These are phyloP conservation scores for Apodemus agrarius DNA, from an alignment of 2,797 vertebrate species.

Conservation along the genomic window DNA sequence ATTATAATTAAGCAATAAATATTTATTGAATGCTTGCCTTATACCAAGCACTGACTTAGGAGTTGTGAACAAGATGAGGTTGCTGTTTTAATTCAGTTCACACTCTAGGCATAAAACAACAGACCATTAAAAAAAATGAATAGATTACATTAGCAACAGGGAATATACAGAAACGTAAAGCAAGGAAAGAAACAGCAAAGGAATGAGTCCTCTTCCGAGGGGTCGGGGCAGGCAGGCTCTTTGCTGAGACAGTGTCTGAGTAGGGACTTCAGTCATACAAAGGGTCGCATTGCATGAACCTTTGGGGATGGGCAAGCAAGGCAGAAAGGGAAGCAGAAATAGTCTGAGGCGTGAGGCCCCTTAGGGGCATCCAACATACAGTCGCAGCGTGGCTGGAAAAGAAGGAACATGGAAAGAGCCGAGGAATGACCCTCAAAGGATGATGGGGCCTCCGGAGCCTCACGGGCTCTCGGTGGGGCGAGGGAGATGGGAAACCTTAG, in stretches of 20 bases:
- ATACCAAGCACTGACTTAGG: slow-evolving; percentile 5
- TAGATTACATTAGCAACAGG: neutral
- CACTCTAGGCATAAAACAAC: neutral
- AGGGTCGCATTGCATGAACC: neutral
- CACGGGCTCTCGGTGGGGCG: accelerated
- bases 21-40: slow-evolving; percentile 41
- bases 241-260: neutral
- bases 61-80: slow-evolving; percentile 33
- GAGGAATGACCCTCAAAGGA: neutral
- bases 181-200: neutral
- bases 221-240: neutral
- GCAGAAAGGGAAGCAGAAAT: neutral
- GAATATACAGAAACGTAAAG: neutral
- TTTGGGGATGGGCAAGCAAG: neutral
- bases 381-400: neutral
- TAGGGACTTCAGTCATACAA: neutral
- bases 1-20: slow-evolving; percentile 62
- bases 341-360: neutral
- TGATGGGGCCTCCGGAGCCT: neutral
- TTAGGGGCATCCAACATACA: neutral
- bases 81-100: slow-evolving; percentile 5
- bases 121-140: neutral
- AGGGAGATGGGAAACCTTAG: neutral
- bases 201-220: slow-evolving; percentile 5
- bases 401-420: neutral